Conservation (phyloP, 2,888 invertebrate genomes). For the Tenthredo mesomela region DNA sequence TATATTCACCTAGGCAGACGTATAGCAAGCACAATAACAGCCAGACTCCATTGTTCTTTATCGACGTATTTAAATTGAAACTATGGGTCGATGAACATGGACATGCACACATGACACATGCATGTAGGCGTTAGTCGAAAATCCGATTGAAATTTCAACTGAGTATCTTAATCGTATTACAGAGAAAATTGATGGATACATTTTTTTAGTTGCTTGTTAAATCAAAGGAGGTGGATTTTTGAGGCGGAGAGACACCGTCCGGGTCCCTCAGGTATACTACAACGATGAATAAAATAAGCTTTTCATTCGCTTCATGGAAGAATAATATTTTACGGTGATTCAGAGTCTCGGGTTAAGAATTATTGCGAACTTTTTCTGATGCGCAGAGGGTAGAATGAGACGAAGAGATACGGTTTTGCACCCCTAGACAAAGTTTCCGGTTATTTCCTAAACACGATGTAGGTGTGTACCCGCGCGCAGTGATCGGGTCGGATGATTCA, state of each 20-base stretch:
- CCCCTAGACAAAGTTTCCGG: not conserved
- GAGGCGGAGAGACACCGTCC: too few relatives aligned
- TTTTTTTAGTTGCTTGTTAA: not conserved
- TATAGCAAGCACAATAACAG: conserved; percentile 6
- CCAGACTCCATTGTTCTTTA: conserved; percentile 47
- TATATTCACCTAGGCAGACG: not conserved
- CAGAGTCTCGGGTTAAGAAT: not conserved
- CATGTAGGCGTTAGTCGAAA: not conserved
- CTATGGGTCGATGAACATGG: conserved; percentile 33
- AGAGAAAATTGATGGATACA: not conserved
- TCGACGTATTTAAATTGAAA: conserved; percentile 18
- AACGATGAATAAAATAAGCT: too few relatives aligned
- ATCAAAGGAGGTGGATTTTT: not conserved
- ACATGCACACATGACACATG: not conserved
- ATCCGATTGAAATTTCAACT: not conserved
- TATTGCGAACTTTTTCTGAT: not conserved
- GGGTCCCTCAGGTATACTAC: too few relatives aligned
- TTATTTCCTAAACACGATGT: conserved; percentile 21
- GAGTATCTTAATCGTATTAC: not conserved
- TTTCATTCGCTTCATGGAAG: too few relatives aligned
- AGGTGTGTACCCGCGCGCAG: not conserved
- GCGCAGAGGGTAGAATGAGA: not conserved
- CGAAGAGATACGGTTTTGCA: not conserved
- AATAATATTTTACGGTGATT: not conserved
- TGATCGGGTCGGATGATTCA: conserved; percentile 57